Evolutionary conservation across 1,140 invertebrate species (phyloP), one percentile per base, ranked within the genome.

Genomic region (Anastatus disparis): DNA sequence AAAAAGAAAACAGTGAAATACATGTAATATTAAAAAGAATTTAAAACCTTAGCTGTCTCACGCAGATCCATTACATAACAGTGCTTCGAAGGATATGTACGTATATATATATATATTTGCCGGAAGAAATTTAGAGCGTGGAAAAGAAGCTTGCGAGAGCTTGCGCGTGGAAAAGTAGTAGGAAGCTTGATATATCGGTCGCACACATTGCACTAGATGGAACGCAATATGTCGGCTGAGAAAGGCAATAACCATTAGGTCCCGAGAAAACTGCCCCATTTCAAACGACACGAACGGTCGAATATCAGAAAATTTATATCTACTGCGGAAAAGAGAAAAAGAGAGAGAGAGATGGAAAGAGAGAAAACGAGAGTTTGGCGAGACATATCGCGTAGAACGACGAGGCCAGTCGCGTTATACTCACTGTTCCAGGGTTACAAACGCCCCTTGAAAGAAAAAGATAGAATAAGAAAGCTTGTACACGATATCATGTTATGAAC

Each of bases 161-260:
- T 40, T n/a, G 27, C 17, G n/a, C 3, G 26, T 3, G 42, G 27
- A 8, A 24, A 26, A 13, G 12, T 35, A 29, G 56, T 56, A 8
- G 56, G 40, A 22, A 17, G 40, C 42, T 10, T 71, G 69, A 71
- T 71, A 71, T 64, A 71, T 71, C 53, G 69, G 69, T 50, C 69
- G 69, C 86, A 87, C 87, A 88, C 87, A 88, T 88, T 88, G 87
- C 87, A 86, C 83, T 87, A 84, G 85, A 88, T 87, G 84, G 87
- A 88, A 88, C 86, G 87, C 87, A 88, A 88, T 88, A 88, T 88
- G 87, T 88, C 87, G 87, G 85, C 83, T 82, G 85, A 85, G 86
- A 87, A 87, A 88, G 86, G 87, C 87, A 88, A 88, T 88, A 88
- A 88, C 87, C 87, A 88, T 88, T 88, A 88, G 85, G 86, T 87